Conservation (phyloP, 2,888 invertebrate species). For the Beris chalybata region DNA sequence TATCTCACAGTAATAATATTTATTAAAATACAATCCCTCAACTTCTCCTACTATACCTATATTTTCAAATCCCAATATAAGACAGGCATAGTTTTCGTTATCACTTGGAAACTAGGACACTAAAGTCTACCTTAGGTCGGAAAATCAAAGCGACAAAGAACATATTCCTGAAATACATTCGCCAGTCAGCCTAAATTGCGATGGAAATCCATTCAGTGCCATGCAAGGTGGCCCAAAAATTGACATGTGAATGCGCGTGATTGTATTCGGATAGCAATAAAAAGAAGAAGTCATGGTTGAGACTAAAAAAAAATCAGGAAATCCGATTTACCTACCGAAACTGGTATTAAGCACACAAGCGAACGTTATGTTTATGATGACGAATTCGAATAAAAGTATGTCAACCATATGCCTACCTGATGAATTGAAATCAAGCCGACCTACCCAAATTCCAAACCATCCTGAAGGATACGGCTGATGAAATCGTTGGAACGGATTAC, state of each 20-base stretch:
- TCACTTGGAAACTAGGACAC: conserved; percentile 20
- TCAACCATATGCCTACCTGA: too few relatives aligned
- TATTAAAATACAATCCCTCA: too few relatives aligned
- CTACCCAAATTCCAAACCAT: too few relatives aligned
- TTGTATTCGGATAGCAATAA: background rate
- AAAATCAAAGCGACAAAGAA: background rate
- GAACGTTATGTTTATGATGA: background rate
- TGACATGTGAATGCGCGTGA: conserved; percentile 25
- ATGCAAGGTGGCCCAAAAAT: conserved; percentile 23
- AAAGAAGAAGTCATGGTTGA: conserved; percentile 4
- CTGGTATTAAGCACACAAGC: conserved; percentile 28
- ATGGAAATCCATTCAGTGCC: conserved; percentile 22
- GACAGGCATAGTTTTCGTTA: too few relatives aligned
- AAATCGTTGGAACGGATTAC: too few relatives aligned
- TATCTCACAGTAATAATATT: too few relatives aligned
- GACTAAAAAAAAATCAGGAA: background rate
- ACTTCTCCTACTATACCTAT: too few relatives aligned
- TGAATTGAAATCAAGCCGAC: too few relatives aligned
- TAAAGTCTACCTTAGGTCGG: conserved; percentile 6
- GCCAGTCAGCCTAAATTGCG: conserved; percentile 14
- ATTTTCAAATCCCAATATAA: too few relatives aligned
- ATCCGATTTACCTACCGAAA: conserved; percentile 19
- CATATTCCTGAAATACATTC: conserved; percentile 13
- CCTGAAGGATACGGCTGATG: too few relatives aligned
- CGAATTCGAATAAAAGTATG: too few relatives aligned